A percentile compares a stretch with the other conserved stretches of the same genome.
These are phyloP conservation scores for Microcaecilia unicolor DNA, from an alignment of 2,797 vertebrate species.

Conservation along the genomic window DNA sequence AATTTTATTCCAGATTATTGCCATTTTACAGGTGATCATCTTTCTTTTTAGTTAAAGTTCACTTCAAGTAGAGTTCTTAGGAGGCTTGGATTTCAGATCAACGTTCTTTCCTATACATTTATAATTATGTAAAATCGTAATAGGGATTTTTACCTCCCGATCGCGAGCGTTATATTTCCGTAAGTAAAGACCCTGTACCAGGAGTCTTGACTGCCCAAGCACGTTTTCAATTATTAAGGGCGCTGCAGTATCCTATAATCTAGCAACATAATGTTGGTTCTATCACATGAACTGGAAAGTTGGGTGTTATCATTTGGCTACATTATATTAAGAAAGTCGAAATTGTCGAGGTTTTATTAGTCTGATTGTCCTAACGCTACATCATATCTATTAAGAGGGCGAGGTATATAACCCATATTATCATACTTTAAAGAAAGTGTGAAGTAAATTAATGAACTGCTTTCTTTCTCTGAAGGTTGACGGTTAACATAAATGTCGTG, in stretches of 20 bases:
- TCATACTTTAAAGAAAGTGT: slow-evolving; percentile 50
- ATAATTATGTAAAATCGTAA: no score
- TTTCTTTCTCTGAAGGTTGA: slow-evolving; percentile 59
- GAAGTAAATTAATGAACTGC: slow-evolving; percentile 69
- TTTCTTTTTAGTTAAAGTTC: no score
- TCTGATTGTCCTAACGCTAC: slow-evolving; percentile 36
- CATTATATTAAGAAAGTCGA: slow-evolving; percentile 2
- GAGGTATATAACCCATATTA: slow-evolving; percentile 34
- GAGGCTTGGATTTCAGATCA: no score
- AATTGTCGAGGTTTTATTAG: slow-evolving; percentile 6
- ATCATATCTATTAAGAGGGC: slow-evolving; percentile 62
- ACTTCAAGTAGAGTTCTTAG: no score
- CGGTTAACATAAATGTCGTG: slow-evolving; percentile 62
- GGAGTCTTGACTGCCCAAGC: no score
- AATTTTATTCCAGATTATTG: no score
- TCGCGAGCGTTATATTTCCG: no score
- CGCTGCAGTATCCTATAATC: not conserved
- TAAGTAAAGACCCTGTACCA: no score
- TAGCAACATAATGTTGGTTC: not conserved
- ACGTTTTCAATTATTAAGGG: no score
- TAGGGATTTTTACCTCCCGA: no score
- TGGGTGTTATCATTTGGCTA: not conserved
- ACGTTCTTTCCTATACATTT: no score
- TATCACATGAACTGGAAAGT: slow-evolving; percentile 7
- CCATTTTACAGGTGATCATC: no score